Percentiles rank a stretch among this genome's conserved stretches.
Evolutionary conservation across 2,113 vertebrate species (phyloP).

Genomic region (Anhinga anhinga): DNA sequence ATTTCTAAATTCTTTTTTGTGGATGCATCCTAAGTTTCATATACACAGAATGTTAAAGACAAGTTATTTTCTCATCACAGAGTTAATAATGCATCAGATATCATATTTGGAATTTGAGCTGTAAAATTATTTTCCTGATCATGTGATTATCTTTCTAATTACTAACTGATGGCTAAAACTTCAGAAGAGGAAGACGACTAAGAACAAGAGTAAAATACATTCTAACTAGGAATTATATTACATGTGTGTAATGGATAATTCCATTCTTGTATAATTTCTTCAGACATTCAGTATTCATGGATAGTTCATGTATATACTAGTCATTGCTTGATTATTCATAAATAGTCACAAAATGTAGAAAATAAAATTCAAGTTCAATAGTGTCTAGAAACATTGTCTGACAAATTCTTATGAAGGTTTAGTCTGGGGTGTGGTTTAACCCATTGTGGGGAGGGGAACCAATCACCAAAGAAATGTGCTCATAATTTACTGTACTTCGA

Average conservation of each 20-base stretch:
- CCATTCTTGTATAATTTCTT: not conserved
- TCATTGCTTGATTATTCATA: not conserved
- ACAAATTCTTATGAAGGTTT: not conserved
- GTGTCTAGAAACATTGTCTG: not conserved
- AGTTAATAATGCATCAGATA: not conserved
- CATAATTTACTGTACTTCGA: not conserved
- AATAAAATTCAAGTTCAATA: not conserved
- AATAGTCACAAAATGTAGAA: not conserved
- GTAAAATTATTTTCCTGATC: not conserved
- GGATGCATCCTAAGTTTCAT: not conserved
- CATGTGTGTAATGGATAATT: not conserved
- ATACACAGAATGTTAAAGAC: not conserved
- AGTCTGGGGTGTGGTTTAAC: not conserved
- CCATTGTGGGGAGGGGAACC: rapidly evolving
- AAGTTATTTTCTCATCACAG: not conserved
- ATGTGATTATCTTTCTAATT: not conserved
- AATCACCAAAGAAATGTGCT: not conserved
- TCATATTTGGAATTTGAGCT: not conserved
- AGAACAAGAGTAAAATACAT: not conserved
- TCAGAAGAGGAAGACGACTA: not conserved
- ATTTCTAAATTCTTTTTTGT: not conserved
- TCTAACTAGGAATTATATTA: not conserved
- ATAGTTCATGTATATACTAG: not conserved
- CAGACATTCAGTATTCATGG: not conserved
- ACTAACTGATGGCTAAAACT: not conserved